These are phyloP conservation scores for Saguinus imperator DNA, from an alignment of 2,113 vertebrate genomes.

Conservation along the genomic window DNA sequence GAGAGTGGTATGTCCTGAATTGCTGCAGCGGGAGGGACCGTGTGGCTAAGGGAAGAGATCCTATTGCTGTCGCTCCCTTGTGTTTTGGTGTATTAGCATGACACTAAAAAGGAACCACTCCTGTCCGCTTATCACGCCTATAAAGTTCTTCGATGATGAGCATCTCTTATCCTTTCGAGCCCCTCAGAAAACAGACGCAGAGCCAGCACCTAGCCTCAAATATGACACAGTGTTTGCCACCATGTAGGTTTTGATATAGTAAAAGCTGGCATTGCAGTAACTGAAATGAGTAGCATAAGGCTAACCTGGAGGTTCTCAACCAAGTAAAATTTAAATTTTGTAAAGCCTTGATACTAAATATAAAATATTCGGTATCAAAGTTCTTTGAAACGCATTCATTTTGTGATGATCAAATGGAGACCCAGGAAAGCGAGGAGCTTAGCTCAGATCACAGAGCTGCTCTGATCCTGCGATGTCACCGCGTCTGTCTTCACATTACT, in stretches of 20 bases:
- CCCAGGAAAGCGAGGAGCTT: background rate
- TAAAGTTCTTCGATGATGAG: rapidly evolving
- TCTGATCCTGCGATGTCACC: background rate
- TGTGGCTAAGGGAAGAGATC: rapidly evolving
- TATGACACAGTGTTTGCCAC: rapidly evolving
- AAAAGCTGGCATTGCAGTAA: background rate
- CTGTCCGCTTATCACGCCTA: rapidly evolving
- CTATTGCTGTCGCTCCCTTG: rapidly evolving
- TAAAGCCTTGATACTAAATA: no score
- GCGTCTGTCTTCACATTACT: rapidly evolving
- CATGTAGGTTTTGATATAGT: rapidly evolving
- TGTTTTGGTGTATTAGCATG: background rate
- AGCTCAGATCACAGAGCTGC: background rate
- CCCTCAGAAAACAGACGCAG: background rate
- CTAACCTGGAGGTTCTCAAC: background rate
- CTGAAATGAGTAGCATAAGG: background rate
- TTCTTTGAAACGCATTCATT: background rate
- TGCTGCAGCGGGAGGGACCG: rapidly evolving
- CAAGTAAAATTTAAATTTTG: background rate
- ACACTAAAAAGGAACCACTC: rapidly evolving
- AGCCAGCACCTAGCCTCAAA: rapidly evolving
- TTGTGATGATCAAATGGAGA: background rate
- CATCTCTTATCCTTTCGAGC: background rate
- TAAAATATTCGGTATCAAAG: no score
- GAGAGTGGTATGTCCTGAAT: rapidly evolving